Evolutionary conservation across 2,113 vertebrate genomes (phyloP).

Genomic region (Bettongia penicillata): DNA sequence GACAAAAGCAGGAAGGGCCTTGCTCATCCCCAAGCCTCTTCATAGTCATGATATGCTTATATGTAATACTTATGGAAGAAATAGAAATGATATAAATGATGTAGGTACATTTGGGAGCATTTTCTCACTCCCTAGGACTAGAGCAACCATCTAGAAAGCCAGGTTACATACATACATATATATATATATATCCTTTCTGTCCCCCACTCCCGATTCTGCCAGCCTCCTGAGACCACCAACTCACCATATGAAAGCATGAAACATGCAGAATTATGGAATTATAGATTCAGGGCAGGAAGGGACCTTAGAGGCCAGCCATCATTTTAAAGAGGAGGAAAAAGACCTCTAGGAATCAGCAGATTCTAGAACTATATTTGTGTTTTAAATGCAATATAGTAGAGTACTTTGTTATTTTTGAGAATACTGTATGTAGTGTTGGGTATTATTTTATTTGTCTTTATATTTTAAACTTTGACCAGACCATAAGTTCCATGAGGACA

Average conservation of each 20-base stretch:
- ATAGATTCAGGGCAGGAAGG: neutral
- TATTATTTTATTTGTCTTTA: neutral
- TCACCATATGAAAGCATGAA: neutral
- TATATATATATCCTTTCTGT: neutral
- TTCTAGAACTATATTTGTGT: neutral
- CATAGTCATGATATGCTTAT: neutral
- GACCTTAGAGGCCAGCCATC: neutral
- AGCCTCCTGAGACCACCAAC: neutral
- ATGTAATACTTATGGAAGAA: neutral
- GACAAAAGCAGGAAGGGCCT: neutral
- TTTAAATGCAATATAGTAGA: neutral
- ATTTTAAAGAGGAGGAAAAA: neutral
- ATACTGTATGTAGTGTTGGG: neutral
- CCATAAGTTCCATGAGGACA: neutral
- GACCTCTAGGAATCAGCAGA: neutral
- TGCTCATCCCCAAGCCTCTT: neutral
- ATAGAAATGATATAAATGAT: neutral
- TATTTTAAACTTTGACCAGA: neutral
- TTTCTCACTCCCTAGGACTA: neutral
- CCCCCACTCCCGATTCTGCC: neutral
- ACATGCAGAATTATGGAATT: neutral
- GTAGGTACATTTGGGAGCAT: neutral
- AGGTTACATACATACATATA: neutral
- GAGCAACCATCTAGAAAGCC: neutral
- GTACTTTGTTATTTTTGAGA: neutral